Conservation (phyloP, 2,797 vertebrate genomes). For the Scolopax bukidnonensis region DNA sequence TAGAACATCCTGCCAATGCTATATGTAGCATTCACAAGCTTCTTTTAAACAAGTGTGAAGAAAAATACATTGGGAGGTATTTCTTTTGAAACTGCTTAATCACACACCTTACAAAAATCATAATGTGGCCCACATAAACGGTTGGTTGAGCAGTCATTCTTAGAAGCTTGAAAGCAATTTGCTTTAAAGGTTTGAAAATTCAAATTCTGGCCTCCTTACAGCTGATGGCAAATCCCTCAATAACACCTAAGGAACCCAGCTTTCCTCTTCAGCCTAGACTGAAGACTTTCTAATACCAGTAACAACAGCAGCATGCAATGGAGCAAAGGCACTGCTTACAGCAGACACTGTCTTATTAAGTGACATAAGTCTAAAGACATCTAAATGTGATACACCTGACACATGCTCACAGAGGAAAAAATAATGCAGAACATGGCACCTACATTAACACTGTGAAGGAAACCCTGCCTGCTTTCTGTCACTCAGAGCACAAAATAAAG, state of each 20-base stretch:
- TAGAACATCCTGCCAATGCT: not conserved
- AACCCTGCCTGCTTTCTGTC: not conserved
- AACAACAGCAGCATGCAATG: not conserved
- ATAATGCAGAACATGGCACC: not conserved
- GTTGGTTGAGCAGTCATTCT: not conserved
- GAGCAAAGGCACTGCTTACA: not conserved
- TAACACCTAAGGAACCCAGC: not conserved
- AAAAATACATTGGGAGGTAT: not conserved
- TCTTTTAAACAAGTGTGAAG: not conserved
- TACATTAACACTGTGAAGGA: not conserved
- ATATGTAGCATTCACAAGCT: not conserved
- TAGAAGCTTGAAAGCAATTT: not conserved
- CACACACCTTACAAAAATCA: not conserved
- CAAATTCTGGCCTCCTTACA: not conserved
- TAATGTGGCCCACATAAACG: not conserved
- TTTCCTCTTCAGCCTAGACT: not conserved
- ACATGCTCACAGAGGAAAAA: fast-evolving
- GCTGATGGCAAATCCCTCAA: not conserved
- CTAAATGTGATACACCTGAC: not conserved
- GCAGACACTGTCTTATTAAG: not conserved
- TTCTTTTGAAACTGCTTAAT: not conserved
- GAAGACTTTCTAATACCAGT: not conserved
- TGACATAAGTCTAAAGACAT: not conserved
- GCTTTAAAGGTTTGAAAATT: not conserved
- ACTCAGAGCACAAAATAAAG: not conserved